Evolutionary conservation across 2,113 vertebrate genomes (phyloP), one percentile per base, ranked within the genome.

Genomic region (Oncorhynchus clarkii): DNA sequence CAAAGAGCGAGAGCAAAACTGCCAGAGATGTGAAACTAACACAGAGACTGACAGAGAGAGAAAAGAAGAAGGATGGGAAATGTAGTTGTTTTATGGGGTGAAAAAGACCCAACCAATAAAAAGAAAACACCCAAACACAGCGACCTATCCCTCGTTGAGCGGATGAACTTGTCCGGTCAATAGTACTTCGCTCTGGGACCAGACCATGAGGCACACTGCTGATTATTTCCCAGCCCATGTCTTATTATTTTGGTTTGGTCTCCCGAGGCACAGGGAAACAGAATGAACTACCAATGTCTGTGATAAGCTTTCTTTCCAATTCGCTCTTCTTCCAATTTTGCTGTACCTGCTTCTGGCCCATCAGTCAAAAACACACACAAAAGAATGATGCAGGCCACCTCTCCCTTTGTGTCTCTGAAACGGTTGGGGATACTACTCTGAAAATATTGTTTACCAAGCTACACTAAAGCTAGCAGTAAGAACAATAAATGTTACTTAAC

Each of bases 271-370:
- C 29, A 14, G 12, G 80, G 76, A 71, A 22, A 51, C 49, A 77
- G 75, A 87, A 83, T 34, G 72, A 82, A 84, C 78, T 79, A 73
- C 67, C 75, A 67, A 75, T 74, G 76, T 79, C 60, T n/a, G 9
- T 87, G 82, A 90, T 90, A 89, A 87, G 80, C 79, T 78, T 18
- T 49, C 81, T 78, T 82, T 87, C 16, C 80, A 86, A 83, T 85
- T 86, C 80, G 49, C 75, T 62, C 71, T 62, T 65, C 74, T 69
- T 74, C 78, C 80, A 39, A 81, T 84, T 88, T 81, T 85, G 72
- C 65, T 49, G n/a, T 22, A 51, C 70, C 65, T 76, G 68, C 73
- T 75, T 68, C 39, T 20, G 70, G 24, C 54, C 66, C 75, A 85
- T 88, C 79, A 77, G 60, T 87, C 85, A 78, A 70, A 80, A 72